Percentiles rank a stretch among this genome's conserved stretches.
Conservation (phyloP, 1,140 invertebrate species). For the Drosophila pallidifrons region DNA sequence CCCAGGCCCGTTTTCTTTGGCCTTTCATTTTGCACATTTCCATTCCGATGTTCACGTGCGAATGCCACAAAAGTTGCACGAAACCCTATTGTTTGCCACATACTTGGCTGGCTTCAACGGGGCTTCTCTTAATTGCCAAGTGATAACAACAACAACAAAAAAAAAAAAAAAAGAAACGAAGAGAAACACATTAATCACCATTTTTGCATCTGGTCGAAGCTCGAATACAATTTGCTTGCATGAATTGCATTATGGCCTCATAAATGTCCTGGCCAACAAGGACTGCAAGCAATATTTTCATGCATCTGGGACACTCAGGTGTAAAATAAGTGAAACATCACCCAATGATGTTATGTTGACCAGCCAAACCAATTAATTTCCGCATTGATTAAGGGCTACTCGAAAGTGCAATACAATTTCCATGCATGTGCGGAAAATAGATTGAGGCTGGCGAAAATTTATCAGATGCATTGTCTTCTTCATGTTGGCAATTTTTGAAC, state of each 20-base stretch:
- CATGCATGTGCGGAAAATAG: constrained; percentile 11
- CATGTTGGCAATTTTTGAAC: background rate
- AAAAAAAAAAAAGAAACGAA: background rate
- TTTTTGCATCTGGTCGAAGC: constrained; percentile 35
- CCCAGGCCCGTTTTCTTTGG: background rate
- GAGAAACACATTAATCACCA: constrained; percentile 56
- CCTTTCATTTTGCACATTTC: constrained; percentile 18
- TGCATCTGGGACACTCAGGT: constrained; percentile 27
- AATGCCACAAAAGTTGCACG: constrained; percentile 40
- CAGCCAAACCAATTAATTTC: constrained; percentile 60
- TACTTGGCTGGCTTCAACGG: constrained; percentile 29
- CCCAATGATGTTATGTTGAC: constrained; percentile 39
- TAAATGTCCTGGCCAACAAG: constrained; percentile 35
- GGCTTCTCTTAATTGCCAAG: constrained; percentile 41
- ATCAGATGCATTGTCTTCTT: background rate
- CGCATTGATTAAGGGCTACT: constrained; percentile 36
- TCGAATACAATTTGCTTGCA: constrained; percentile 18
- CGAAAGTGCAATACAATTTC: constrained; percentile 31
- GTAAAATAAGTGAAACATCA: constrained; percentile 30
- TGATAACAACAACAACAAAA: constrained; percentile 6
- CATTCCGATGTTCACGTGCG: background rate
- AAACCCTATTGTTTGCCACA: constrained; percentile 51
- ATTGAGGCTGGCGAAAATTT: background rate
- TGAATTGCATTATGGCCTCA: constrained; percentile 41
- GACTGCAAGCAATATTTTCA: constrained; percentile 3